Conservation (phyloP, 2,888 invertebrate genomes). For the Pristionchus maxplancki region DNA sequence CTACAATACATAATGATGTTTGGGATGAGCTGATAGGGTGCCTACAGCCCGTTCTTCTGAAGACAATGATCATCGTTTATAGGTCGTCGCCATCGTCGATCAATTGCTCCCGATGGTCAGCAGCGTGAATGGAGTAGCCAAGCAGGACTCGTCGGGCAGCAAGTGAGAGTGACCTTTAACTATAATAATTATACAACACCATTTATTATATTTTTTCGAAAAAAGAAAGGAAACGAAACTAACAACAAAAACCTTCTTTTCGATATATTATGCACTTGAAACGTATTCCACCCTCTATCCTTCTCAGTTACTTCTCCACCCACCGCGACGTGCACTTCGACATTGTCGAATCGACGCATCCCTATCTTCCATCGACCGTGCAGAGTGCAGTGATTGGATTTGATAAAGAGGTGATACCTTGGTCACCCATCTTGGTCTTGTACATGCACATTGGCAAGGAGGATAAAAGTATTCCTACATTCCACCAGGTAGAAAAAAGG, state of each 20-base stretch:
- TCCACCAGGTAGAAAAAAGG: too few relatives aligned
- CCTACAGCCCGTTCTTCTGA: too few relatives aligned
- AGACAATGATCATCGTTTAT: too few relatives aligned
- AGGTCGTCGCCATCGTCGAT: slow-evolving; percentile 72
- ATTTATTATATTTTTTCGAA: too few relatives aligned
- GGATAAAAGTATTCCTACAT: too few relatives aligned
- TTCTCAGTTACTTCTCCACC: not conserved
- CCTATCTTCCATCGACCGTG: slow-evolving; percentile 86
- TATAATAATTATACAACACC: too few relatives aligned
- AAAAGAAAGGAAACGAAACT: too few relatives aligned
- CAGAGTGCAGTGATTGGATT: slow-evolving; percentile 58
- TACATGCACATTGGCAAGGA: slow-evolving; percentile 52
- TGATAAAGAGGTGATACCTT: slow-evolving; percentile 31
- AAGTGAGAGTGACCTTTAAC: not conserved
- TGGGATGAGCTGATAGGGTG: too few relatives aligned
- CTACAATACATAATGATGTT: too few relatives aligned
- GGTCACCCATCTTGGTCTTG: slow-evolving; percentile 49
- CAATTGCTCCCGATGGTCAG: slow-evolving; percentile 71
- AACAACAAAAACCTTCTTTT: not conserved
- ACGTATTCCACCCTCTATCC: not conserved
- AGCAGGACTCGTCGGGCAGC: not conserved
- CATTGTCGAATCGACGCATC: slow-evolving; percentile 90
- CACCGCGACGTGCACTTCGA: slow-evolving; percentile 53
- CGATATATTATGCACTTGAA: not conserved
- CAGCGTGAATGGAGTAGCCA: slow-evolving; percentile 61